Conservation (phyloP, 2,113 vertebrate genomes). For the Phodopus roborovskii region DNA sequence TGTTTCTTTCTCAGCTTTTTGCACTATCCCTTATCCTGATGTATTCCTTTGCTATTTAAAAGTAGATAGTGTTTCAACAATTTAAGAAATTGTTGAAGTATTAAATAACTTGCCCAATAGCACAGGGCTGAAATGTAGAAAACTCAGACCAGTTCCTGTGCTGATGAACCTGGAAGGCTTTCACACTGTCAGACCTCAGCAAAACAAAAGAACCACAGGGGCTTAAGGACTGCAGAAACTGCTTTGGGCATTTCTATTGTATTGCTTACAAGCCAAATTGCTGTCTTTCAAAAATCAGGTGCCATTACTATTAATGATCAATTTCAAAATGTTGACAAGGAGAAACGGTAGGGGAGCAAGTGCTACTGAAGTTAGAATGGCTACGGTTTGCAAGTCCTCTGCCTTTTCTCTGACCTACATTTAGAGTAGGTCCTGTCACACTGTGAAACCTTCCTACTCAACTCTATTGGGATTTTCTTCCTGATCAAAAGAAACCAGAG, state of each 20-base stretch:
- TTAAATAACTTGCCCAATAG: not conserved
- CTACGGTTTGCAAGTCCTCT: conserved; percentile 6
- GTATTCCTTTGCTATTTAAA: conserved; percentile 12
- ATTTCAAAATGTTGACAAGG: conserved; percentile 51
- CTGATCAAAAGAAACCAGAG: conserved; percentile 24
- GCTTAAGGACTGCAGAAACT: not conserved
- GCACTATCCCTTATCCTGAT: not conserved
- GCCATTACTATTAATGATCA: not conserved
- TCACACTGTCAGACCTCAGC: not conserved
- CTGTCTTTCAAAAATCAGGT: not conserved
- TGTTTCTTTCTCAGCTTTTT: not conserved
- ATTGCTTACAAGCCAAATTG: not conserved
- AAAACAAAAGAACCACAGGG: not conserved
- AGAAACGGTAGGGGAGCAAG: not conserved
- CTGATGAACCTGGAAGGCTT: not conserved
- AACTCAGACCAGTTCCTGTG: not conserved
- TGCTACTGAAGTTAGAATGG: not conserved
- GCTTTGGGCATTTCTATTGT: not conserved
- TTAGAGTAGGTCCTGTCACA: not conserved
- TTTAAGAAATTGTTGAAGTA: not conserved
- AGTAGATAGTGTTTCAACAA: not conserved
- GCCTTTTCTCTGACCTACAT: not conserved
- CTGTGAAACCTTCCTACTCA: not conserved
- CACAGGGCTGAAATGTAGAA: not conserved
- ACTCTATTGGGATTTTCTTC: conserved; percentile 43